Evolutionary conservation across 2,888 invertebrate species (phyloP), one percentile per base, ranked within the genome.

Genomic region (Habrosyne pyritoides): DNA sequence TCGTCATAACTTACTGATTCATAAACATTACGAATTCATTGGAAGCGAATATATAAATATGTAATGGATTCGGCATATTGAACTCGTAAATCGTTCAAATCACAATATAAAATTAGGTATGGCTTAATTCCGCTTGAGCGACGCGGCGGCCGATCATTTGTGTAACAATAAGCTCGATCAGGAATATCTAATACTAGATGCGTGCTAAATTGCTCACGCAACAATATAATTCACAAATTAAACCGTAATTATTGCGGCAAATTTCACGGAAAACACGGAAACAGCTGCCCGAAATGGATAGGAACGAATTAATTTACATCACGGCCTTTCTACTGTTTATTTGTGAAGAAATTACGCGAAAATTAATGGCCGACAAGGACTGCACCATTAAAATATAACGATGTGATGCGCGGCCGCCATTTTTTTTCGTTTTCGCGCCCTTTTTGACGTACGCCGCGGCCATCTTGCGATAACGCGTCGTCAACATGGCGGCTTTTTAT

Each of bases 401-500:
- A 78, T 67, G 52, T 54, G 52, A 57, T 61, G 59, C 53, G 57
- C 57, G 18, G 57, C 66, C 61, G 72, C 76, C 71, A 76, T 68
- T 68, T 69, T 69, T 71, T 71, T 66, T 42, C 42, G 66, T 70
- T 70, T 83, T 79, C 81, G 81, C 84, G 82, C 82, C 79, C 79
- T 85, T 84, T 78, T 74, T 81, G 76, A 78, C 74, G 74, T 72
- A 70, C 59, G 57, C 68, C 66, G 77, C 73, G 61, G 81, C 85
- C 87, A 87, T 87, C 75, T 86, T 81, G 77, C 67, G 74, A 72
- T 74, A 67, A 73, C 77, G 69, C 70, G 75, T 73, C 77, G 74
- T 73, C 79, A 85, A 86, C 66, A 89, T 88, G 87, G 86, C 82
- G 76, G 73, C 71, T n/a, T 28, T 83, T 87, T 85, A 87, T 70